Base-by-base conservation (phyloP, 2,888 invertebrate genomes). In the Eupithecia insigniata region DNA sequence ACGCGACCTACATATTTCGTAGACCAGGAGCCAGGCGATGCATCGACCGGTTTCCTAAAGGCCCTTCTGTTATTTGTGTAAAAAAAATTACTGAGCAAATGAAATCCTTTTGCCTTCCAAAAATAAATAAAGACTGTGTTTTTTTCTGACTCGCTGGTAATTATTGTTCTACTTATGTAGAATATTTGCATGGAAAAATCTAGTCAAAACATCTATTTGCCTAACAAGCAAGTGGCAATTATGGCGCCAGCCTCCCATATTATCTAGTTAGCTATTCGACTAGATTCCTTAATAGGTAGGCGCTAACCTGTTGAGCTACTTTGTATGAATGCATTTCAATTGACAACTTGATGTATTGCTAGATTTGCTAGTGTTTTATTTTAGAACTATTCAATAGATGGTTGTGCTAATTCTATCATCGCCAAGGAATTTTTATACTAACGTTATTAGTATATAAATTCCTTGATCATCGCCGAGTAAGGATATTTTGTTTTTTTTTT, bases 231-330 rank as follows among this genome's bases (percentile, higher is more conserved):
- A 55, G 22, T 55, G 55, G 26, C 55, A 55, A 26, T 55, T 55
- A 55, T 26, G 26, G 5, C 26, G 26, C 26, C 26, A 60, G 67
- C 61, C 65, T 68, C 39, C 68, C 67, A 71, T 65, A 71, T 71
- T 71, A 26, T 68, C 66, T 62, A 34, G n/a, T 32, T 32, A 32
- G 61, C 61, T 18, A 32, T 61, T 61, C 30, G 12, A 66, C 74
- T 62, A 74, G 74, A 74, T 74, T 74, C 71, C 62, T 16, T 64
- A 39, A 36, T 58, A 46, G 39, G 39, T 34, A 65, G 36, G 36
- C 26, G 28, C 61, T 58, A 74, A 71, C 74, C 68, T 71, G 74
- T 74, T 74, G 43, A 58, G 55, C 66, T 67, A 64, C 71, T 71
- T 69, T 32, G 32, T 46, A 6, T 55, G 22, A 61, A 69, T 67